These are phyloP conservation scores for Drosophila fulvimacula DNA, from an alignment of 2,888 invertebrate genomes.

Conservation along the genomic window DNA sequence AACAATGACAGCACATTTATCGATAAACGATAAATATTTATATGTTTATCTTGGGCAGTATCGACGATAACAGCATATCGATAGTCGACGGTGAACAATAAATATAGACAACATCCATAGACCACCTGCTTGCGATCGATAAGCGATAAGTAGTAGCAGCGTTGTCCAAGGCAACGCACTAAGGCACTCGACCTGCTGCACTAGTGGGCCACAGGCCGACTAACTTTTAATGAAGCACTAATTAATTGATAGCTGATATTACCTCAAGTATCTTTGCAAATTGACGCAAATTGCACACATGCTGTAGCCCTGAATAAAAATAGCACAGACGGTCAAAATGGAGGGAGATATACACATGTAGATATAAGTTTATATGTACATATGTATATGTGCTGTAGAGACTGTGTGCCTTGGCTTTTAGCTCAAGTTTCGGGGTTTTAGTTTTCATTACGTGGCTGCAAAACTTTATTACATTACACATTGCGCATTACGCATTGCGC, in stretches of 20 bases:
- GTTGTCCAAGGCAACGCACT: not conserved
- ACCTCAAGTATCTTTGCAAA: slow-evolving; percentile 39
- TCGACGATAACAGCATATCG: not conserved
- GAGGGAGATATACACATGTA: not conserved
- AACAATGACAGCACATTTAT: not conserved
- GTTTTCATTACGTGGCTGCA: slow-evolving; percentile 49
- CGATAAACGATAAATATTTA: not conserved
- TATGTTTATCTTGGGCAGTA: too few species aligned
- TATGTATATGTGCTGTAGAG: not conserved
- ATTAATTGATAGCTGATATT: slow-evolving; percentile 69
- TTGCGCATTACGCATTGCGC: slow-evolving; percentile 15
- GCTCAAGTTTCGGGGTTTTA: slow-evolving; percentile 18
- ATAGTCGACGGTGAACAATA: not conserved
- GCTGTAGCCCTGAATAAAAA: slow-evolving; percentile 15
- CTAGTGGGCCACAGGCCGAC: slow-evolving; percentile 11
- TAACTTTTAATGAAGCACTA: slow-evolving; percentile 61
- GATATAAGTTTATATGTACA: not conserved
- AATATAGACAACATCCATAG: too few species aligned
- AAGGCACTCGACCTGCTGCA: slow-evolving; percentile 43
- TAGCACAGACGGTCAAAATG: not conserved
- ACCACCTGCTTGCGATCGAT: not conserved
- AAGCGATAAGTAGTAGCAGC: not conserved
- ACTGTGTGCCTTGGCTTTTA: not conserved
- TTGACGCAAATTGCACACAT: slow-evolving; percentile 63
- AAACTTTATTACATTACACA: slow-evolving; percentile 53